Evolutionary conservation across 2,113 vertebrate species (phyloP), one percentile per base, ranked within the genome.

Genomic region (Hystrix brachyura): DNA sequence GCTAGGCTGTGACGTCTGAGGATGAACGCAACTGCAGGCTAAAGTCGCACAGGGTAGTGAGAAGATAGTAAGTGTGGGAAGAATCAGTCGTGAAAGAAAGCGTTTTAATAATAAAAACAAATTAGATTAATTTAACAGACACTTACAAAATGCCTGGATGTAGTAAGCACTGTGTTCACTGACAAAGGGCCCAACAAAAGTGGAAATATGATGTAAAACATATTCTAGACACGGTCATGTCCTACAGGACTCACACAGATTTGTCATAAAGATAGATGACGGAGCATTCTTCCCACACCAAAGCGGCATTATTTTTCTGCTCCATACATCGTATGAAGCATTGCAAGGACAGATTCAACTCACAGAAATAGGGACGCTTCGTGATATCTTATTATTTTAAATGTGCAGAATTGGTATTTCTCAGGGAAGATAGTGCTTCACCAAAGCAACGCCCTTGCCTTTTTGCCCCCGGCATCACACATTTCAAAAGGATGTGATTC

Each of bases 401-500:
- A 92, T 82, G 10, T 17, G 51, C 13, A 46, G 32, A 81, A n/a
- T 23, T 81, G 19, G 7, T 67, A 83, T 87, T 97, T 95, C 72
- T 81, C 83, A 34, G 38, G 57, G 51, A 94, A 29, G 38, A 62
- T 87, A 87, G 87, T 57, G 12, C 71, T 95, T 94, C 25, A 60
- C 84, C 43, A 90, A 78, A 94, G 46, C 15, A 64, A 72, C 7
- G 19, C 2, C 60, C 62, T 93, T 94, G 53, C 32, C 60, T 96
- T 96, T 94, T 81, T 93, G 89, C 46, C 43, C 64, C 76, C 85
- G 84, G 95, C 59, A 81, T 62, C 38, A 51, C 46, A 82, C 65
- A 69, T 96, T 94, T 97, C 87, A 96, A 95, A 95, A 97, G 55
- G 57, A 71, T 43, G 57, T 8, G 69, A 94, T 94, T 89, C 76